These are phyloP conservation scores for rabbit (Oryctolagus cuniculus) DNA, from an alignment of 2,113 vertebrate genomes.

Conservation along the genomic window mOryCun1.1 NC_091445.1:6858501-6859000, in stretches of 20 bases:
- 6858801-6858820: not conserved
- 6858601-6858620: not conserved
- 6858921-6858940: conserved; percentile 30
- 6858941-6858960: conserved; percentile 60
- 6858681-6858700: not conserved
- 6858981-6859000: conserved; percentile 67
- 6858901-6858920: conserved; percentile 61
- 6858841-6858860: conserved; percentile 24
- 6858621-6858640: not conserved
- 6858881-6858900: conserved; percentile 47
- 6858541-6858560: not conserved
- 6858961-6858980: conserved; percentile 63
- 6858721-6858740: not conserved
- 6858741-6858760: not conserved
- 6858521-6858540: not conserved
- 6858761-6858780: not conserved
- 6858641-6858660: not conserved
- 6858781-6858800: not conserved
- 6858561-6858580: not conserved
- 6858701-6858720: not conserved
- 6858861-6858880: conserved; percentile 32
- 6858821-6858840: not conserved
- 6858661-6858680: not conserved
- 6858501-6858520: not conserved
- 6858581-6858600: not conserved